These are phyloP conservation scores for Mus caroli DNA, from an alignment of 2,797 vertebrate genomes.

Conservation along the genomic window DNA sequence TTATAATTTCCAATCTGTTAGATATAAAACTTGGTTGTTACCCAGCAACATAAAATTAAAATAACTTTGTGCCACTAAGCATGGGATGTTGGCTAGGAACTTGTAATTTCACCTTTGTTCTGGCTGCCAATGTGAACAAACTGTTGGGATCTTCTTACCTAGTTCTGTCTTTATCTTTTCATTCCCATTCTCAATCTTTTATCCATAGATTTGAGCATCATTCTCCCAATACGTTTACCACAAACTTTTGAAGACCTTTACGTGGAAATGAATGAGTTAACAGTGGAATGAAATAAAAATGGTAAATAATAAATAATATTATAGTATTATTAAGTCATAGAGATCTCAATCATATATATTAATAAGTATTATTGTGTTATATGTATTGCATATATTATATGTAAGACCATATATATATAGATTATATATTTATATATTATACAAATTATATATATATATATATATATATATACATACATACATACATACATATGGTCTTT, in stretches of 20 bases:
- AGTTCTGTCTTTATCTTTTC: neutral
- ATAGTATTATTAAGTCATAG: neutral
- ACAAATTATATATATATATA: no score
- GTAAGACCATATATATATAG: no score
- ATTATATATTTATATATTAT: no score
- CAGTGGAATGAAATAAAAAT: conserved; percentile 50
- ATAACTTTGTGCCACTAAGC: conserved; percentile 45
- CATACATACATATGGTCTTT: neutral
- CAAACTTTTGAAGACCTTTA: conserved; percentile 2
- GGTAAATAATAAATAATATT: neutral
- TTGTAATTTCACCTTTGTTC: conserved; percentile 15
- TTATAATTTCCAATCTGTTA: conserved; percentile 61
- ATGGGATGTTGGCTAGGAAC: conserved; percentile 30
- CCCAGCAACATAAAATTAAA: conserved; percentile 40
- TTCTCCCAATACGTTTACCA: neutral
- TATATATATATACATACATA: no score
- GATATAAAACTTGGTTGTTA: conserved; percentile 54
- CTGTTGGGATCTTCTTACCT: neutral
- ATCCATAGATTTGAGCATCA: neutral
- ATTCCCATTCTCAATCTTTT: neutral
- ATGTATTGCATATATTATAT: no score
- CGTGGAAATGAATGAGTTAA: neutral
- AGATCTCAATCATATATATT: neutral
- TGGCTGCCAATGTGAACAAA: neutral
- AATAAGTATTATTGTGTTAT: no score